phyloP scores from a whole-genome alignment of 2,888 invertebrate species.

The Cataglyphis albicans region DNA sequence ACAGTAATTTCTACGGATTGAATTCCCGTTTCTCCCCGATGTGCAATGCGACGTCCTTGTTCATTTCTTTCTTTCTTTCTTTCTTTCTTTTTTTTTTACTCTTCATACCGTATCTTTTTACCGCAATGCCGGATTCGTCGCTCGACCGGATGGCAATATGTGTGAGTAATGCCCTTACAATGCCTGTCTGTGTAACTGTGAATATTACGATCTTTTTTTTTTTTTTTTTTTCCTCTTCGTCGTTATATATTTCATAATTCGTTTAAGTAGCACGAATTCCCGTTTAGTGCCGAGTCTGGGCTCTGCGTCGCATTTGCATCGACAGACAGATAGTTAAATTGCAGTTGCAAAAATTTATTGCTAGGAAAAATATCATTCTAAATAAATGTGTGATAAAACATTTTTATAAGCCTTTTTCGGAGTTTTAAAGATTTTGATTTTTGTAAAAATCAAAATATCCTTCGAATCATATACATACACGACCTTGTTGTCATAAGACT shows the following conservation, averaged over 20 bases:
- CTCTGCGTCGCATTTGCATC: constrained; percentile 45
- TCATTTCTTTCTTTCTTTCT: constrained; percentile 57
- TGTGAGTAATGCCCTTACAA: constrained; percentile 84
- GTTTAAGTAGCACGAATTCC: constrained; percentile 34
- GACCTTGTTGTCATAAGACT: not conserved
- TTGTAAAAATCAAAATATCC: constrained; percentile 3
- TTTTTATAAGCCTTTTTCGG: not conserved
- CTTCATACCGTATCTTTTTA: constrained; percentile 81
- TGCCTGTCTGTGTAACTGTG: constrained; percentile 72
- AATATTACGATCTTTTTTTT: constrained; percentile 57
- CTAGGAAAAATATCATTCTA: not conserved
- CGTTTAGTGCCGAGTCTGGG: constrained; percentile 15
- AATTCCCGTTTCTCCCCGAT: constrained; percentile 1
- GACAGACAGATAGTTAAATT: not conserved
- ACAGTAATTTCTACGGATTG: constrained; percentile 40
- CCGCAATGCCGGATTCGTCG: constrained; percentile 86
- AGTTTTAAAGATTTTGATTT: not conserved
- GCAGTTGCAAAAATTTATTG: not conserved
- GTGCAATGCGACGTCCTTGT: constrained; percentile 22
- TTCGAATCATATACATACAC: not conserved
- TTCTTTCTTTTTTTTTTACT: constrained; percentile 62
- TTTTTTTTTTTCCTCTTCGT: constrained; percentile 44
- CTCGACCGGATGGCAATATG: constrained; percentile 85
- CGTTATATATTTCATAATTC: constrained; percentile 27
- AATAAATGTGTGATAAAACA: not conserved